A percentile compares a stretch with the other conserved stretches of the same genome.
These are phyloP conservation scores for Ceratina calcarata DNA, from an alignment of 1,140 invertebrate species.

Conservation along the genomic window DNA sequence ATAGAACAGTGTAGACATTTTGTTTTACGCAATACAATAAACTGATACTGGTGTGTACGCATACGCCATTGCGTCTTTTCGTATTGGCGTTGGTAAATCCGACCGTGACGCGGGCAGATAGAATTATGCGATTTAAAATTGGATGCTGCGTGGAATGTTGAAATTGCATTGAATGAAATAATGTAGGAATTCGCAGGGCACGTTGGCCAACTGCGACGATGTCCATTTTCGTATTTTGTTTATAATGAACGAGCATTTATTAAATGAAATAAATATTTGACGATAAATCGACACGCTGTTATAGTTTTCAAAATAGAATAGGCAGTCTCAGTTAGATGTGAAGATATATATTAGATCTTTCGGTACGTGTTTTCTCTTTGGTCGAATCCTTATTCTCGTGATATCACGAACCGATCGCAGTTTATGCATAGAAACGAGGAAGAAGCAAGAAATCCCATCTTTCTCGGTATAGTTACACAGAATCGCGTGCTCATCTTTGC, in stretches of 20 bases:
- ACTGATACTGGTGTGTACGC: not conserved
- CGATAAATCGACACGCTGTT: too few species aligned
- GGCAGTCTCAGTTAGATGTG: not conserved
- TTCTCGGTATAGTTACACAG: slow-evolving; percentile 21
- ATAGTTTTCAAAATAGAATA: not conserved
- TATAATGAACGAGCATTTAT: too few species aligned
- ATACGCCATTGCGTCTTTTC: not conserved
- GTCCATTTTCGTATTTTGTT: too few species aligned
- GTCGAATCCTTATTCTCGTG: not conserved
- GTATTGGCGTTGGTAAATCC: not conserved
- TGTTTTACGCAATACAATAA: slow-evolving; percentile 11
- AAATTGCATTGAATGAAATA: too few species aligned
- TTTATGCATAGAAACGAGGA: slow-evolving; percentile 61
- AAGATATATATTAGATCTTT: slow-evolving; percentile 1
- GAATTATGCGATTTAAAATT: not conserved
- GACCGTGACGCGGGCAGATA: not conserved
- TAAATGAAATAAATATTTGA: too few species aligned
- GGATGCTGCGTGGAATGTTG: not conserved
- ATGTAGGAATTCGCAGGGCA: too few species aligned
- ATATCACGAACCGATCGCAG: slow-evolving; percentile 31
- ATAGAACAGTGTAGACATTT: not conserved
- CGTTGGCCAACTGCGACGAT: too few species aligned
- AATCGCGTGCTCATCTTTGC: slow-evolving; percentile 20
- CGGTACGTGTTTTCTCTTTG: not conserved
- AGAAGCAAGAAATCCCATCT: slow-evolving; percentile 51